Percentiles rank a stretch among this genome's conserved stretches.
These are phyloP conservation scores for Eupithecia tripunctaria DNA, from an alignment of 2,888 invertebrate species.

Conservation along the genomic window DNA sequence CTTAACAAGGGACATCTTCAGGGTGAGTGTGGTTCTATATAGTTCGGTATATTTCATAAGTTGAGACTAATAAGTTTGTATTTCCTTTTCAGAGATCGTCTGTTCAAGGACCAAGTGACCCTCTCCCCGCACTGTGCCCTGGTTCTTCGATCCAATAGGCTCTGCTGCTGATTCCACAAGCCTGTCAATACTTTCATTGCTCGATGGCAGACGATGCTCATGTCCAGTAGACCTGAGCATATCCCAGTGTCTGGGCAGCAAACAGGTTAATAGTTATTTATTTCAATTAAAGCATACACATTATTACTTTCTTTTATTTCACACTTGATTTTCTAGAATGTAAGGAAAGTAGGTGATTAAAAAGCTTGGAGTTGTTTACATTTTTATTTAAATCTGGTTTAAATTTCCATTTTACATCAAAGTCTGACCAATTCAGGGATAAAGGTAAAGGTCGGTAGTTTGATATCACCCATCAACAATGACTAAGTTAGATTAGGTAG, in stretches of 20 bases:
- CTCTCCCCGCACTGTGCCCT: conserved; percentile 63
- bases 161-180: conserved; percentile 43
- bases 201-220: too few relatives aligned
- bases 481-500: neutral
- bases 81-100: conserved; percentile 53
- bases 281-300: neutral
- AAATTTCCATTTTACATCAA: neutral
- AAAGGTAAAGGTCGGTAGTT: neutral
- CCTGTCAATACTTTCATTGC: too few relatives aligned
- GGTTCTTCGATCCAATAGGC: conserved; percentile 49
- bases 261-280: conserved; percentile 8
- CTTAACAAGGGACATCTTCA: too few relatives aligned
- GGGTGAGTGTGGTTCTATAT: too few relatives aligned
- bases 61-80: too few relatives aligned
- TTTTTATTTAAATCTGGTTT: neutral
- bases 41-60: too few relatives aligned
- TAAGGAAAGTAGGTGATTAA: neutral
- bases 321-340: neutral
- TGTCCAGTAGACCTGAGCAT: too few relatives aligned
- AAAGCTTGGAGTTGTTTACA: neutral
- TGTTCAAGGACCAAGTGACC: conserved; percentile 51
- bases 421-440: neutral
- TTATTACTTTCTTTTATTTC: neutral
- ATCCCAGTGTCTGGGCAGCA: too few relatives aligned
- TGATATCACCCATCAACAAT: neutral